A percentile compares a stretch with the other conserved stretches of the same genome.
phyloP scores from a whole-genome alignment of 2,888 invertebrate genomes.

The Bibio marci region DNA sequence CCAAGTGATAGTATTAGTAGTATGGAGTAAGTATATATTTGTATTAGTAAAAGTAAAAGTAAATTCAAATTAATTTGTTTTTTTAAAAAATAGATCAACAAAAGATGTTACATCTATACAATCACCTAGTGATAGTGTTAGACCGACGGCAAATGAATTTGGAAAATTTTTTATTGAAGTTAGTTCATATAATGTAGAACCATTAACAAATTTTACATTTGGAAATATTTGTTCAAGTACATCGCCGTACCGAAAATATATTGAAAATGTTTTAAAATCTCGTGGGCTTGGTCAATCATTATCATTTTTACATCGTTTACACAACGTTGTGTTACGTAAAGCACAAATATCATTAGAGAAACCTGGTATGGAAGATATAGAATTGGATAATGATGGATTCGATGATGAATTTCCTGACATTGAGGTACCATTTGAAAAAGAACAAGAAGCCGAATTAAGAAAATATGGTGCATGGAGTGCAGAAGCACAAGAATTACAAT shows the following conservation, averaged over 20 bases:
- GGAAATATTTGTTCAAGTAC: slow-evolving; percentile 32
- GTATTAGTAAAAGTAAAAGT: background rate
- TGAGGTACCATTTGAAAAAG: slow-evolving; percentile 9
- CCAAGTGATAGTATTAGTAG: slow-evolving; percentile 27
- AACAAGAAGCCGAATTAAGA: slow-evolving; percentile 12
- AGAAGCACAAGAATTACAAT: slow-evolving; percentile 54
- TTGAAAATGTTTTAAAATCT: slow-evolving; percentile 74
- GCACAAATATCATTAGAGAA: slow-evolving; percentile 53
- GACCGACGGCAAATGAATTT: slow-evolving; percentile 11
- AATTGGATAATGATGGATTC: slow-evolving; percentile 24
- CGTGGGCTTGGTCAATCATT: slow-evolving; percentile 70
- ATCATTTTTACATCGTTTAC: slow-evolving; percentile 57
- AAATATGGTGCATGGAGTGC: slow-evolving; percentile 56
- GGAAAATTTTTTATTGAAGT: slow-evolving; percentile 17
- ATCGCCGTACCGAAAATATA: slow-evolving; percentile 52
- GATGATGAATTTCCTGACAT: slow-evolving; percentile 21
- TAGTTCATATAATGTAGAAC: slow-evolving; percentile 35
- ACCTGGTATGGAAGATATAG: slow-evolving; percentile 19
- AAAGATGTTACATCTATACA: background rate
- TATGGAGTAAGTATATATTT: slow-evolving; percentile 20
- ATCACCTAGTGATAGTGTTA: slow-evolving; percentile 11
- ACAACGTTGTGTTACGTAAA: slow-evolving; percentile 48
- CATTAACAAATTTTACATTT: slow-evolving; percentile 33
- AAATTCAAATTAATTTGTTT: background rate
- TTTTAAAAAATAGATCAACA: background rate